Evolutionary conservation across 2,888 invertebrate species (phyloP), one percentile per base, ranked within the genome.

Genomic region (Scaptomyza cyrtandrae): DNA sequence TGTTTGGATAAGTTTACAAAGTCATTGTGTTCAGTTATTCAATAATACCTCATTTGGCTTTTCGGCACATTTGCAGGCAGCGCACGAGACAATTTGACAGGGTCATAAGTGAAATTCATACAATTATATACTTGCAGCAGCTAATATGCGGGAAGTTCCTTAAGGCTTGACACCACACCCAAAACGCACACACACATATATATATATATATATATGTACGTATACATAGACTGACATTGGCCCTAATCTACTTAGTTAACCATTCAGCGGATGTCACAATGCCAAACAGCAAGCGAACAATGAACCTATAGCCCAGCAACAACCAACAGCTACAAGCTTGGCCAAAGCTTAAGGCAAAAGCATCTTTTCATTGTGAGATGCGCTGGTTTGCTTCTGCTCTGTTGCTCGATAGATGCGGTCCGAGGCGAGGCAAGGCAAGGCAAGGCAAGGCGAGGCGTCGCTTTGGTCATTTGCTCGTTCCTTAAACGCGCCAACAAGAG

Each of bases 171-270:
- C 52, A 16, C 11, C 11, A n/a, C n/a, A 24, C 11, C 33, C 37
- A 45, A 49, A 43, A 13, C 37, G 24, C 35, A 56, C 31, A 37
- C 11, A 29, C 37, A 11, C n/a, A 4, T 14, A 31, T n/a, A n/a
- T n/a, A n/a, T n/a, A n/a, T 13, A 24, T 14, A 33, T 10, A 29
- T 5, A 53, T 13, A 13, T 7, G 24, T 7, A 37, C 5, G 24
- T 6, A 43, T 29, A 13, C 10, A 31, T 11, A 39, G 27, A 41
- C 49, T 80, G 85, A 73, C 85, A 84, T 73, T 86, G 79, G 82
- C 73, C 70, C 71, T 84, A 83, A 83, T 83, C 83, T 83, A 86
- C 83, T 83, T 86, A 83, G 83, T 71, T 70, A 50, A 27, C 63
- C 58, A 72, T 71, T 71, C 74, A 76, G 63, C 59, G 58, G 35